Base-by-base conservation (phyloP, 30 jellyfish, hydroid and myxozoan genomes). In the Cassiopea andromeda region DNA sequence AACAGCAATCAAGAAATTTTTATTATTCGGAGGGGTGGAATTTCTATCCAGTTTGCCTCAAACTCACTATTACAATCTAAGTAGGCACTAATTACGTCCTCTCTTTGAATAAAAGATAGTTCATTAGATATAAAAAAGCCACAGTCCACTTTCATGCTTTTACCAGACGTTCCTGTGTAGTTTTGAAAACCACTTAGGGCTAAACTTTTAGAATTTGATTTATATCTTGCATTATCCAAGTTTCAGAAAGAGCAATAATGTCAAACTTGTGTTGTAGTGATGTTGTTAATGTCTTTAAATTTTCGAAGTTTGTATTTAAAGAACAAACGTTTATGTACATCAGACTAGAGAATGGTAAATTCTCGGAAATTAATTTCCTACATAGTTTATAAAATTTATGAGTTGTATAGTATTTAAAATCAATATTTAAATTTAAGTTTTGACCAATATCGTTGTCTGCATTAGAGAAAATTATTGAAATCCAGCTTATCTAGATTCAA, bases 91-190 rank as follows among this genome's bases (percentile, higher is more conserved):
- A 59, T 64, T 44, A 81, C 60, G 80, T 48, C 91, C 60, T 67
- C 91, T 84, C 92, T 13, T 14, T 85, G 85, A 71, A 15, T 70
- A 84, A 70, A 84, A 27, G 85, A 71, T 48, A 84, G 79, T 48
- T 73, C 92, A 27, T 84, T 58, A 1, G 92, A 84, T 48, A 84
- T 85, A 57, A 84, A 84, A 45, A 84, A 84, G 80, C 92, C 92
- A 71, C 92, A 84, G 79, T 69, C 92, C 79, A 85, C 92, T 72
- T 84, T 84, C 73, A 71, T 75, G 89, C 83, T 76, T n/a, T 66
- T 71, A 49, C 69, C 9, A 54, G 77, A 54, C 19, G 77, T 49
- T 79, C 88, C 58, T 79, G 19, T 45, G 59, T 49, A 79, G 16
- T 49, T 64, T 57, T 59, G 88, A 64, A 54, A 79, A 2, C 88